Evolutionary conservation across 2,113 vertebrate species (phyloP), one percentile per base, ranked within the genome.

Genomic region (Uria aalge): DNA sequence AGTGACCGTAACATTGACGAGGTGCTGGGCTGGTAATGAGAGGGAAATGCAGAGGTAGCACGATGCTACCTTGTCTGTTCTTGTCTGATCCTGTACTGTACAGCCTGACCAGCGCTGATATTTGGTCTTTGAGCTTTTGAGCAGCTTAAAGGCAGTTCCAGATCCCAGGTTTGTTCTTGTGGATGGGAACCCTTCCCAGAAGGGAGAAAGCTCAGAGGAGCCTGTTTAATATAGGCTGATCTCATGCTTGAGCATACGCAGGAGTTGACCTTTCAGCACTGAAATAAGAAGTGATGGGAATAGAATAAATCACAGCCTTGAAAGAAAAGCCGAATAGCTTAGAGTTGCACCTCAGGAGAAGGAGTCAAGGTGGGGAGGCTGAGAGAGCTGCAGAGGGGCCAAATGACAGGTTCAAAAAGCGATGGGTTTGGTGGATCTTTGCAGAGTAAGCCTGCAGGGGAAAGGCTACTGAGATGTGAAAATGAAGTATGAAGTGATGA

Each of bases 141-240:
- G 29, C 1, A 13, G 53, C 63, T 93, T 83, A 71, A 55, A 88
- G 60, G 41, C 76, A 77, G 56, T 77, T 88, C 47, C 79, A 81
- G 40, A 84, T 81, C 75, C 59, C 68, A 86, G 60, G 78, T 90
- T 93, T 94, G 64, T 95, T 91, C 55, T 11, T 71, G 72, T 86
- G 72, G 60, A 75, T 92, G 91, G 94, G 89, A 97, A 75, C 32
- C 56, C 60, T 97, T 96, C 91, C 91, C 86, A 86, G 91, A 96
- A 92, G 84, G 76, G 38, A 91, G 84, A 94, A 89, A 81, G 48
- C 95, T 92, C 77, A 47, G 87, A 93, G 62, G n/a, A 91, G 66
- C 74, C 81, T 88, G 40, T 94, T 96, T 90, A 94, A 93, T 91
- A 40, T 92, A 96, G 74, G 66, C 93, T 96, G 93, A 93, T 96